phyloP scores from a whole-genome alignment of 2,797 vertebrate genomes.

The Liasis olivaceus region DNA sequence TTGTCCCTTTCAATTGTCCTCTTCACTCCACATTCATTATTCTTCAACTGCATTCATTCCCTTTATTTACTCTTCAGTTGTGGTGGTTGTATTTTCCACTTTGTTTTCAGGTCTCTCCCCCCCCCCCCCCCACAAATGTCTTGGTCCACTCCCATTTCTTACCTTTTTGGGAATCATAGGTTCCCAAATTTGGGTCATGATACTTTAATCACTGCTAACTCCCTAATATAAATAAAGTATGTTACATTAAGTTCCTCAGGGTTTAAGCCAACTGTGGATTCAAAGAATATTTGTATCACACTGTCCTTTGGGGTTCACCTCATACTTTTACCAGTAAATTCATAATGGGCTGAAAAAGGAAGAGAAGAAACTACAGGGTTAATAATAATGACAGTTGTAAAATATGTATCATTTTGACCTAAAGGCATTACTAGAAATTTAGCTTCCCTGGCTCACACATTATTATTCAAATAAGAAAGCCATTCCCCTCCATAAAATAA shows the following conservation, averaged over 20 bases:
- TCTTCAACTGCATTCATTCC: neutral
- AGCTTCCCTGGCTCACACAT: neutral
- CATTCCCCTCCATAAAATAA: neutral
- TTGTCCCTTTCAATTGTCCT: neutral
- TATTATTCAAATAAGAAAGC: neutral
- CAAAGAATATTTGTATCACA: constrained; percentile 3
- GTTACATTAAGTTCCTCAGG: neutral
- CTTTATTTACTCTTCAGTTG: neutral
- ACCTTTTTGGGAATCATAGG: neutral
- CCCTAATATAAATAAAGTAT: neutral
- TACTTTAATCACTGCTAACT: neutral
- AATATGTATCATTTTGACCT: constrained; percentile 8
- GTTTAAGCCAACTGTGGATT: constrained; percentile 7
- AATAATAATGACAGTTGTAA: constrained; percentile 31
- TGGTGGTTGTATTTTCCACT: neutral
- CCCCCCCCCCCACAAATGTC: neutral
- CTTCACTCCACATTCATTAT: neutral
- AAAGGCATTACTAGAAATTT: constrained; percentile 26
- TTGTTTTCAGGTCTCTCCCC: neutral
- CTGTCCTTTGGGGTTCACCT: neutral
- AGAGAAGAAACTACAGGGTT: neutral
- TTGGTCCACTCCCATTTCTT: neutral
- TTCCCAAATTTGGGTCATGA: neutral
- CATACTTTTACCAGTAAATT: constrained; percentile 4
- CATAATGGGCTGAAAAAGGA: neutral